phyloP scores from a whole-genome alignment of 2,888 invertebrate species.

The Agrotis clavis region DNA sequence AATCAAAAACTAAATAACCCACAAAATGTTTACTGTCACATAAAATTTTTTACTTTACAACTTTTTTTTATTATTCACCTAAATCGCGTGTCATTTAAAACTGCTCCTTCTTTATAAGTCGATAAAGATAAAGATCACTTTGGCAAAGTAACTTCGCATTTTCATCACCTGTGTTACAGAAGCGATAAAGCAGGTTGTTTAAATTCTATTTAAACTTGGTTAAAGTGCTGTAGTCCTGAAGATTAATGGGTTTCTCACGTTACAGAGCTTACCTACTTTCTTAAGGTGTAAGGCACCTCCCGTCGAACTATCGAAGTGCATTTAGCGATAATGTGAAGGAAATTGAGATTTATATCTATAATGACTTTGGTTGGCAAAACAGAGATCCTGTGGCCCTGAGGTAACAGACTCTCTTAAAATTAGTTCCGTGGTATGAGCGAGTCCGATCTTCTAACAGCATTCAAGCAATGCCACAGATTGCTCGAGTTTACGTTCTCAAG shows the following conservation, averaged over 20 bases:
- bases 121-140: not conserved
- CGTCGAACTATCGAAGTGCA: not conserved
- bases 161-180: not conserved
- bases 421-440: too few species aligned
- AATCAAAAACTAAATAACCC: conserved; percentile 20
- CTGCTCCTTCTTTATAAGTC: not conserved
- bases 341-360: not conserved
- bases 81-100: not conserved
- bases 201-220: conserved; percentile 7
- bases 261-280: not conserved
- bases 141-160: not conserved
- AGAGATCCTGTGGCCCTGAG: too few species aligned
- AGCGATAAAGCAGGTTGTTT: conserved; percentile 19
- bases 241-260: conserved; percentile 7
- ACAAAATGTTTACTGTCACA: conserved; percentile 45
- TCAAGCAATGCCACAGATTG: not conserved
- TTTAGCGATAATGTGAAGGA: not conserved
- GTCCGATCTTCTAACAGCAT: not conserved
- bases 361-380: too few species aligned
- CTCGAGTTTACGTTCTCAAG: too few species aligned
- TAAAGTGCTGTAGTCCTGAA: not conserved
- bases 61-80: not conserved
- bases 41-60: conserved; percentile 50
- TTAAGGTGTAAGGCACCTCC: not conserved
- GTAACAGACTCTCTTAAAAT: too few species aligned